A percentile compares a stretch with the other conserved stretches of the same genome.
phyloP scores from a whole-genome alignment of 2,113 vertebrate species.

The Mungos mungo region DNA sequence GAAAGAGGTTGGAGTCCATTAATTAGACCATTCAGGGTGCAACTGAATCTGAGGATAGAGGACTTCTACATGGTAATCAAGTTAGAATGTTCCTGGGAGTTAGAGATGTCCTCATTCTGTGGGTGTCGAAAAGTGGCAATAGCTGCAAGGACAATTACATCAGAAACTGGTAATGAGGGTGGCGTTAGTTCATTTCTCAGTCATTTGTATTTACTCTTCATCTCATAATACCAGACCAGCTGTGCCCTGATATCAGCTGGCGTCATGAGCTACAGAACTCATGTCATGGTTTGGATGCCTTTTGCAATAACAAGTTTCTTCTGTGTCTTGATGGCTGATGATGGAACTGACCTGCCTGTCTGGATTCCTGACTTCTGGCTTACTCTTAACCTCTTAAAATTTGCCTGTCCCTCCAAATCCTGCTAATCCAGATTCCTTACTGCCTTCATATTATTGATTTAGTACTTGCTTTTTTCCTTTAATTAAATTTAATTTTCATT shows the following conservation, averaged over 20 bases:
- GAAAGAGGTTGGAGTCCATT: neutral
- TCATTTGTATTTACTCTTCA: conserved; percentile 7
- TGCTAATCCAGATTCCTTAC: conserved; percentile 24
- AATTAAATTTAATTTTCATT: conserved; percentile 20
- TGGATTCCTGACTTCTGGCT: conserved; percentile 54
- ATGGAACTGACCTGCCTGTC: conserved; percentile 38
- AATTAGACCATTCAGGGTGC: conserved; percentile 25
- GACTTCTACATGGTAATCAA: conserved; percentile 12
- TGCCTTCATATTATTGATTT: conserved; percentile 41
- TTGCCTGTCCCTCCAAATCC: conserved; percentile 2
- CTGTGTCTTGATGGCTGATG: neutral
- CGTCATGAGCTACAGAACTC: conserved; percentile 8
- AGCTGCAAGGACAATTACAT: neutral
- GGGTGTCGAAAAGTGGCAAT: neutral
- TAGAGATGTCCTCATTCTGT: neutral
- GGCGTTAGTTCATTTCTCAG: conserved; percentile 44
- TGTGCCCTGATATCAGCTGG: neutral
- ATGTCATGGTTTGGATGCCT: conserved; percentile 18
- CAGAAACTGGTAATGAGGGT: conserved; percentile 10
- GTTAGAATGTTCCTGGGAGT: neutral
- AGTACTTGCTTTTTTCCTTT: neutral
- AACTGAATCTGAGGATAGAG: neutral
- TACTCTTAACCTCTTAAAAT: conserved; percentile 41
- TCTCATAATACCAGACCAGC: neutral
- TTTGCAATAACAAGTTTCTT: conserved; percentile 57